Evolutionary conservation across 2,113 vertebrate genomes (phyloP).

Genomic region (Barbus barbus): DNA sequence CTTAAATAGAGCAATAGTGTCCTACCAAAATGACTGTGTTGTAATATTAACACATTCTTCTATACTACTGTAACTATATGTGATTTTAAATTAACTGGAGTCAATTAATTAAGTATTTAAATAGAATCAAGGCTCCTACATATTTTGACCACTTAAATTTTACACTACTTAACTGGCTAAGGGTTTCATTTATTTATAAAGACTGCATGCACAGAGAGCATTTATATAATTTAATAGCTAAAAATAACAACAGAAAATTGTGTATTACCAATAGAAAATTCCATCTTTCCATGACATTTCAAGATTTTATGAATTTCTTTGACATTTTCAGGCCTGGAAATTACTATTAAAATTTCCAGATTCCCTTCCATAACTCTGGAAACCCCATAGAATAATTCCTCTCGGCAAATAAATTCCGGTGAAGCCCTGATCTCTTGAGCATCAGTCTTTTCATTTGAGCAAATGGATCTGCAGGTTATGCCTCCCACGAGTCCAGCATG

Average conservation of each 20-base stretch:
- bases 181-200: not conserved
- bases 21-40: not conserved
- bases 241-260: not conserved
- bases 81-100: not conserved
- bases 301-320: not conserved
- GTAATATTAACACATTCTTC: not conserved
- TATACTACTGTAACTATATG: not conserved
- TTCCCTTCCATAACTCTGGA: not conserved
- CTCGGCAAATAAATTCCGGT: constrained; percentile 17
- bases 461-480: constrained; percentile 66
- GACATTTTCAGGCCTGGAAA: not conserved
- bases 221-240: not conserved
- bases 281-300: constrained; percentile 1
- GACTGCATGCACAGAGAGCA: not conserved
- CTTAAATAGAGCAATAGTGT: not conserved
- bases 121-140: not conserved
- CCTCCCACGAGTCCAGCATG: constrained; percentile 54
- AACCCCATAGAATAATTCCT: constrained; percentile 11
- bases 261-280: not conserved
- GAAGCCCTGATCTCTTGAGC: constrained; percentile 38
- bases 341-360: not conserved
- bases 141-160: not conserved
- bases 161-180: not conserved
- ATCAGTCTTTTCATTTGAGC: constrained; percentile 72
- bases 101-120: not conserved